phyloP scores from a whole-genome alignment of 2,797 vertebrate genomes.

The Ispidina picta region DNA sequence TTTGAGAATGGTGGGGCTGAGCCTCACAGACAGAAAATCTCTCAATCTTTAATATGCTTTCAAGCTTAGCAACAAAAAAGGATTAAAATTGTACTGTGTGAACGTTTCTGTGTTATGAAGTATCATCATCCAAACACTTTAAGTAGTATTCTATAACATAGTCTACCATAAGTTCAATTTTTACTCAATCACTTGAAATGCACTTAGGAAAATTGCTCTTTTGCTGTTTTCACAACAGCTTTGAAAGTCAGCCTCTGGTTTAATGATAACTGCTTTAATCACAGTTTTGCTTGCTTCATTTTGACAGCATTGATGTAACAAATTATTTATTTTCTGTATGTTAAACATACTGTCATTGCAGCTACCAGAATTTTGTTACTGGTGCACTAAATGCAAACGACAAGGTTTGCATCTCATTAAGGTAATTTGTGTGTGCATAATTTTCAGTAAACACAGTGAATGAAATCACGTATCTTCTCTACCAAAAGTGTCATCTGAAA shows the following conservation, averaged over 20 bases:
- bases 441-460: conserved; percentile 65
- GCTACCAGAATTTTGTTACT: conserved; percentile 35
- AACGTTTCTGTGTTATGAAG: conserved; percentile 64
- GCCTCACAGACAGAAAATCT: background rate
- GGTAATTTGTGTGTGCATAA: conserved; percentile 67
- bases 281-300: conserved; percentile 70
- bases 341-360: conserved; percentile 59
- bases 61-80: conserved; percentile 27
- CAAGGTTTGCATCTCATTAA: conserved; percentile 70
- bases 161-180: conserved; percentile 55
- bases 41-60: conserved; percentile 4
- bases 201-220: conserved; percentile 75
- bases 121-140: conserved; percentile 61
- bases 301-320: conserved; percentile 70
- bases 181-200: conserved; percentile 64
- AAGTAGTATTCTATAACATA: conserved; percentile 59
- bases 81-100: conserved; percentile 34
- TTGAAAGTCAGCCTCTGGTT: conserved; percentile 66
- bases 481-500: conserved; percentile 57
- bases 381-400: conserved; percentile 39
- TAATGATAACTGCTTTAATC: conserved; percentile 73
- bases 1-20: background rate
- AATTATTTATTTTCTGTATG: conserved; percentile 73
- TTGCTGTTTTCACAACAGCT: conserved; percentile 72
- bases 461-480: conserved; percentile 53